Evolutionary conservation across 2,888 invertebrate genomes (phyloP).

Genomic region (Xanthostigma xanthostigma): DNA sequence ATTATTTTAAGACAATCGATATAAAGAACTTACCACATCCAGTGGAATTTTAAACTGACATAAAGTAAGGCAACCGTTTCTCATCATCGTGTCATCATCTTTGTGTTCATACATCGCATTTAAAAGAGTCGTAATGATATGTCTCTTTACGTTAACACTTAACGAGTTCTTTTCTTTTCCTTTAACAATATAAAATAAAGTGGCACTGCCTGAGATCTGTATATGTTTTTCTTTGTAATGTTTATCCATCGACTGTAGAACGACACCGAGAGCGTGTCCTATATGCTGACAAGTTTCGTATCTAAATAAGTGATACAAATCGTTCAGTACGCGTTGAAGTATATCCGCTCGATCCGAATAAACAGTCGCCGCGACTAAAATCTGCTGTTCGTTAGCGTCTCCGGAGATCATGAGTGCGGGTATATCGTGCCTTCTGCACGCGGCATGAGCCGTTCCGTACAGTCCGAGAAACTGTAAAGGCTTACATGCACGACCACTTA

Average conservation of each 20-base stretch:
- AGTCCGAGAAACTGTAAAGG: constrained; percentile 84
- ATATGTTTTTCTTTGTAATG: constrained; percentile 78
- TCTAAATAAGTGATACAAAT: constrained; percentile 75
- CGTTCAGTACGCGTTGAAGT: constrained; percentile 73
- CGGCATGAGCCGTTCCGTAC: constrained; percentile 78
- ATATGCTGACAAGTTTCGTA: constrained; percentile 66
- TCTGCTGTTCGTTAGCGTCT: constrained; percentile 81
- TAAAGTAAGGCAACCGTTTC: constrained; percentile 88
- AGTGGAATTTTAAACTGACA: constrained; percentile 90
- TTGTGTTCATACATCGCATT: constrained; percentile 81
- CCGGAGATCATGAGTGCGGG: constrained; percentile 85
- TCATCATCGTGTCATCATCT: constrained; percentile 83
- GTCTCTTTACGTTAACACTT: constrained; percentile 56
- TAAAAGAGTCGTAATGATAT: constrained; percentile 67
- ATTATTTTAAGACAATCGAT: too few relatives aligned
- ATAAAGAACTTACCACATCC: constrained; percentile 61
- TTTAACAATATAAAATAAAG: constrained; percentile 88
- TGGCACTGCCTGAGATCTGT: constrained; percentile 89
- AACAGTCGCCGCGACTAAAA: constrained; percentile 66
- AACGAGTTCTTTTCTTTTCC: constrained; percentile 63
- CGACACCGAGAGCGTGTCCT: constrained; percentile 59
- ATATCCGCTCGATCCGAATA: constrained; percentile 78
- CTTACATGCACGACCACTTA: constrained; percentile 55
- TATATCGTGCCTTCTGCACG: constrained; percentile 79
- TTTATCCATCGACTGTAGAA: constrained; percentile 80